A percentile compares a stretch with the other conserved stretches of the same genome.
phyloP scores from a whole-genome alignment of 2,888 invertebrate species.

The Escarpia spicata region DNA sequence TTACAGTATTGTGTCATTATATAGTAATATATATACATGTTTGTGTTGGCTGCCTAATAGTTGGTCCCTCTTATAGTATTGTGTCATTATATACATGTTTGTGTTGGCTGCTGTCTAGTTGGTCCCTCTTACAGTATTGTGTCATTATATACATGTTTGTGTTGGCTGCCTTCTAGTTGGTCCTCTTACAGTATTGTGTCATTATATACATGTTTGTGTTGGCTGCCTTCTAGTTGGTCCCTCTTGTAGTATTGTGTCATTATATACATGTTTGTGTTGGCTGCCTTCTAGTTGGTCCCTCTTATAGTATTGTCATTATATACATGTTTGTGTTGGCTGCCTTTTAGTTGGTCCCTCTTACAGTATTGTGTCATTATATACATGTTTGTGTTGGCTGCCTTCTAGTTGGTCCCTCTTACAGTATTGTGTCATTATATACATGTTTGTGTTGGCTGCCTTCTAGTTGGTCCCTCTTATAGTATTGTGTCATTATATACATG shows the following conservation, averaged over 20 bases:
- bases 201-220: conserved; percentile 34
- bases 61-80: no score
- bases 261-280: conserved; percentile 34
- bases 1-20: no score
- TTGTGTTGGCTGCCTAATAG: no score
- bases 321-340: conserved; percentile 36
- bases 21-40: no score
- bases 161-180: conserved; percentile 3
- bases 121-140: no score
- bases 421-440: not conserved
- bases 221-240: conserved; percentile 8
- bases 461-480: not conserved
- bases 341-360: not conserved
- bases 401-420: not conserved
- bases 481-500: not conserved
- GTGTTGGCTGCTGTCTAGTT: no score
- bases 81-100: no score
- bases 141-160: no score
- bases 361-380: not conserved
- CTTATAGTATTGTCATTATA: not conserved
- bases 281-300: not conserved
- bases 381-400: conserved; percentile 37
- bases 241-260: not conserved
- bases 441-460: conserved; percentile 38
- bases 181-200: not conserved